Evolutionary conservation across 2,888 invertebrate genomes (phyloP).

Genomic region (Neelides folsomi): DNA sequence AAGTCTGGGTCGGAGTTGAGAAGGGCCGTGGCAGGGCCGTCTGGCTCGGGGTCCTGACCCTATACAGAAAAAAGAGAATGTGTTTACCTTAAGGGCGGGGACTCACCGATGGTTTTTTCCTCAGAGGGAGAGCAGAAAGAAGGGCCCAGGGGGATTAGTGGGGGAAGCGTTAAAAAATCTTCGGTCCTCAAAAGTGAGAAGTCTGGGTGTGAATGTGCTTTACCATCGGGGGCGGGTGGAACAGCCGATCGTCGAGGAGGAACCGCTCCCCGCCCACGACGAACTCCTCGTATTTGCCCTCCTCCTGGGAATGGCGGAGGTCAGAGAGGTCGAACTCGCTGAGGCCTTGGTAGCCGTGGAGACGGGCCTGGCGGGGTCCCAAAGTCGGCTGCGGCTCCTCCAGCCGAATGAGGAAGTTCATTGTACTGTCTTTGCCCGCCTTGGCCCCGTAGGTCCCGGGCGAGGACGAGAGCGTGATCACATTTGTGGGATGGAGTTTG

Average conservation of each 20-base stretch:
- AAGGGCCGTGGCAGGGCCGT: constrained; percentile 10
- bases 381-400: constrained; percentile 8
- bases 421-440: constrained; percentile 1
- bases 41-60: too few species aligned
- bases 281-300: neutral
- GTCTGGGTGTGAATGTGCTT: too few species aligned
- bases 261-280: too few species aligned
- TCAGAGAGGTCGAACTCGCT: constrained; percentile 45
- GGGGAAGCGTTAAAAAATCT: too few species aligned
- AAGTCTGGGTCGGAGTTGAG: constrained; percentile 44
- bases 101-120: neutral
- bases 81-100: neutral
- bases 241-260: too few species aligned
- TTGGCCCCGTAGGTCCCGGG: constrained; percentile 4
- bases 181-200: too few species aligned
- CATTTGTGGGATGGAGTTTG: constrained; percentile 6
- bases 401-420: neutral
- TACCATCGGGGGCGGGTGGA: constrained; percentile 2
- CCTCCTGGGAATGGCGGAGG: constrained; percentile 11
- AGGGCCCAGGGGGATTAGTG: too few species aligned
- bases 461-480: constrained; percentile 13
- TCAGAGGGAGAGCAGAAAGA: too few species aligned
- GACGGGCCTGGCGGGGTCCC: neutral
- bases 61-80: too few species aligned
- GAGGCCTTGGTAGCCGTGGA: constrained; percentile 46